Evolutionary conservation across 2,888 invertebrate species (phyloP), one percentile per base, ranked within the genome.

Genomic region (Andrena flavipes): DNA sequence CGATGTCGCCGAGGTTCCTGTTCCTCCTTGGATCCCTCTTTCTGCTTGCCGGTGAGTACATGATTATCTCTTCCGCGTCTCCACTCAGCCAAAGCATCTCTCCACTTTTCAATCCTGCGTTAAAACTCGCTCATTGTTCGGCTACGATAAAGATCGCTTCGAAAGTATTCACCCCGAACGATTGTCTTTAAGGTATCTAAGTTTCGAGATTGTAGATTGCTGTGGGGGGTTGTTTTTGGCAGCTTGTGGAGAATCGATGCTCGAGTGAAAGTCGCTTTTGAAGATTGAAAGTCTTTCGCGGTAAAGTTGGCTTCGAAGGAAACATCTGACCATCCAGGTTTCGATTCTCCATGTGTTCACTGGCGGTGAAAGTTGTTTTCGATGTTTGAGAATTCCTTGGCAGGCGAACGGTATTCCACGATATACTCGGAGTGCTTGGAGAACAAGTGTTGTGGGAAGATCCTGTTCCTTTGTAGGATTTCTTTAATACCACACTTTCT

Each of bases 1-100:
- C 86, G 91, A 94, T 93, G 93, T 92, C 92, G 92, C 91, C 91
- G 88, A 93, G 91, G 92, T 91, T 91, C 77, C 90, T 91, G 89
- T 89, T 92, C 86, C 89, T 89, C 54, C 88, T 94, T 78, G 93
- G 93, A 90, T 90, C 88, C 75, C 80, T 93, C 79, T 92, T 89
- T 87, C 91, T 94, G 68, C 84, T 93, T 20, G 89, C 91, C 91
- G 93, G 94, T 94, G 88, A 93, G 94, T 94, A 87, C 70, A 16
- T 54, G 16, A 42, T 10, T 49, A 35, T 33, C 5, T 67, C 51
- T 65, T 60, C 26, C 16, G 8, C 7, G 26, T 56, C 48, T 13
- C 10, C 64, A 8, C 26, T 8, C 35, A n/a, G 33, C 10, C 8
- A 4, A 62, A n/a, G 8, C 33, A 33, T 10, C n/a, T 3, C n/a